A percentile compares a stretch with the other conserved stretches of the same genome.
These are phyloP conservation scores for Esperia sulphurella DNA, from an alignment of 2,888 invertebrate species.

Conservation along the genomic window DNA sequence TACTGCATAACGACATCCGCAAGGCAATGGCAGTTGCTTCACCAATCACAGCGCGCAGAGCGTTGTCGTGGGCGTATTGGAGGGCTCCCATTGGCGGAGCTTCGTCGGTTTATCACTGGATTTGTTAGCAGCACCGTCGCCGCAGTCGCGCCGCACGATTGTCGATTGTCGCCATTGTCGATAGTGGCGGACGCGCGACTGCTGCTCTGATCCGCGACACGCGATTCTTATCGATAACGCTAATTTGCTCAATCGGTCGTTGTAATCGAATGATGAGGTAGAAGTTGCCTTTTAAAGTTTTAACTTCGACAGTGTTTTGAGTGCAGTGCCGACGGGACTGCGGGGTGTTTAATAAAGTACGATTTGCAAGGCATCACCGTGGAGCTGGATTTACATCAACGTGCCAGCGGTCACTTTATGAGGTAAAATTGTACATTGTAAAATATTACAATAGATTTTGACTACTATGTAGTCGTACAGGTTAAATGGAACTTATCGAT, in stretches of 20 bases:
- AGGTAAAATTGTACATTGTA: constrained; percentile 65
- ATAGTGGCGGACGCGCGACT: constrained; percentile 60
- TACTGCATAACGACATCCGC: constrained; percentile 77
- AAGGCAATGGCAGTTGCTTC: constrained; percentile 76
- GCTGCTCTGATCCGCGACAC: constrained; percentile 53
- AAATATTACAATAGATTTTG: too few species aligned
- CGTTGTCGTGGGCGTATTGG: constrained; percentile 69
- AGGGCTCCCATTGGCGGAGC: constrained; percentile 55
- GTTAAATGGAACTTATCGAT: too few species aligned
- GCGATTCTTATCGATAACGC: constrained; percentile 47
- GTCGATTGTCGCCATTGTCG: constrained; percentile 77
- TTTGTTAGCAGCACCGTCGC: constrained; percentile 69
- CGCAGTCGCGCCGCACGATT: constrained; percentile 73
- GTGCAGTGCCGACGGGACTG: constrained; percentile 49
- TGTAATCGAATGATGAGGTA: constrained; percentile 31
- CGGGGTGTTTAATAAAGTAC: constrained; percentile 29
- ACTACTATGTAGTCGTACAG: too few species aligned
- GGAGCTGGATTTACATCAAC: constrained; percentile 88
- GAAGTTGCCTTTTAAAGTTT: constrained; percentile 14
- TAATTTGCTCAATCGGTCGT: constrained; percentile 53
- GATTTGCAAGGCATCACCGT: constrained; percentile 78
- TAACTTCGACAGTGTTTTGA: constrained; percentile 24
- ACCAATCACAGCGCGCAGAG: constrained; percentile 64
- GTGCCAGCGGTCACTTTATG: constrained; percentile 88
- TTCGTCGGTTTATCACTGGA: constrained; percentile 69